Percentiles rank a stretch among this genome's conserved stretches.
Conservation (phyloP, 2,888 invertebrate species). For the Polydrusus cervinus region DNA sequence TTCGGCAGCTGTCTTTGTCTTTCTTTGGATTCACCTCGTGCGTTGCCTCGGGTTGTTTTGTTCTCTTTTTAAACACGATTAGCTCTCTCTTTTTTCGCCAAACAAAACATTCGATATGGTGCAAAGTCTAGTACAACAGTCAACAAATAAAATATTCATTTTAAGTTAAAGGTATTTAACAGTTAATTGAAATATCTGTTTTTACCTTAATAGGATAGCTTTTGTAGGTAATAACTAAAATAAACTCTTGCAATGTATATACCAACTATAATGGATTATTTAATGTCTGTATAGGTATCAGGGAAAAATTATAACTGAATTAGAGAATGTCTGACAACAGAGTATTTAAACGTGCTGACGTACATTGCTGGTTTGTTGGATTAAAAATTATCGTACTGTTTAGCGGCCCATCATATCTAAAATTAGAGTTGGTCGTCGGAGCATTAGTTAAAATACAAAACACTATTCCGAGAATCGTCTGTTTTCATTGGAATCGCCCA, state of each 20-base stretch:
- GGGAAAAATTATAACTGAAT: conserved; percentile 1
- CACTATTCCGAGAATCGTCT: conserved; percentile 51
- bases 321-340: conserved; percentile 11
- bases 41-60: conserved; percentile 47
- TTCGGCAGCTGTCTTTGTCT: conserved; percentile 69
- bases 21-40: conserved; percentile 69
- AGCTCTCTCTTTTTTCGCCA: conserved; percentile 38
- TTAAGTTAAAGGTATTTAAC: conserved; percentile 12
- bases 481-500: conserved; percentile 52
- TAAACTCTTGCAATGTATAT: not conserved
- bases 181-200: conserved; percentile 20
- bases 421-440: conserved; percentile 46
- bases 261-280: not conserved
- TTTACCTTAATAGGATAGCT: conserved; percentile 11
- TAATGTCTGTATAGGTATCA: not conserved
- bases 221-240: conserved; percentile 10
- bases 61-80: conserved; percentile 39
- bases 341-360: conserved; percentile 28
- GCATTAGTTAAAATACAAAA: conserved; percentile 26
- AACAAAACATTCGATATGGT: conserved; percentile 60
- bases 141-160: conserved; percentile 34
- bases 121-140: conserved; percentile 59
- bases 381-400: conserved; percentile 44
- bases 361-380: conserved; percentile 35
- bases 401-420: conserved; percentile 45